These are phyloP conservation scores for Brachionus manjavacas DNA, from an alignment of 1,140 invertebrate species.

Conservation along the genomic window DNA sequence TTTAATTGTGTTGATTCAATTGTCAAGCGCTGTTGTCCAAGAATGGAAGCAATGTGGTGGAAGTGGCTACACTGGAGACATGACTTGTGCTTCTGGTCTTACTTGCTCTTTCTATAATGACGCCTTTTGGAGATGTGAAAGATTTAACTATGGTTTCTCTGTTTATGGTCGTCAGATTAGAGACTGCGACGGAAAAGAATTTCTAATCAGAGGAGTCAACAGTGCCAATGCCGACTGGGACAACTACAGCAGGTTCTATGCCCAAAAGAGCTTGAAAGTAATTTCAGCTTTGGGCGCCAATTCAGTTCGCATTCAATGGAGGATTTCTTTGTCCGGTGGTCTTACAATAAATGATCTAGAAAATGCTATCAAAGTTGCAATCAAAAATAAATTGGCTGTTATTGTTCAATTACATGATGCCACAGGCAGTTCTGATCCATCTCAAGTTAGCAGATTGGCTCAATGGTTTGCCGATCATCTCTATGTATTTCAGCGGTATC, in stretches of 20 bases:
- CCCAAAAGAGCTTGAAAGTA: neutral
- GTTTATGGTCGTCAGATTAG: neutral
- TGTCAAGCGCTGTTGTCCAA: neutral
- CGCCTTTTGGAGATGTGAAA: neutral
- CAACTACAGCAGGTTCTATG: constrained; percentile 7
- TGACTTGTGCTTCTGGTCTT: neutral
- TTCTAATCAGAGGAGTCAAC: constrained; percentile 17
- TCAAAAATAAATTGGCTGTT: constrained; percentile 1
- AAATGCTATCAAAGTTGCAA: constrained; percentile 1
- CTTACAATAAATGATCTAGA: neutral
- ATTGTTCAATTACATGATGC: constrained; percentile 36
- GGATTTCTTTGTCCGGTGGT: neutral
- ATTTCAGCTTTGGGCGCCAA: neutral
- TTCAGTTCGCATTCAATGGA: constrained; percentile 22
- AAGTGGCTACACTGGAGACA: neutral
- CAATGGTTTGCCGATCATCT: neutral
- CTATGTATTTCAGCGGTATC: neutral
- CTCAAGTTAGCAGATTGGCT: neutral
- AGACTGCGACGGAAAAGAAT: constrained; percentile 10
- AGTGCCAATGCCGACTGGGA: constrained; percentile 31
- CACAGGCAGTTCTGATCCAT: constrained; percentile 1
- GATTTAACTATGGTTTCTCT: constrained; percentile 12
- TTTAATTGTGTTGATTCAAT: neutral
- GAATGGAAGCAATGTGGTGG: constrained; percentile 21
- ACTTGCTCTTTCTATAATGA: neutral